A percentile compares a stretch with the other conserved stretches of the same genome.
Conservation (phyloP, 2,113 vertebrate genomes). For the Barnardius zonarius region DNA sequence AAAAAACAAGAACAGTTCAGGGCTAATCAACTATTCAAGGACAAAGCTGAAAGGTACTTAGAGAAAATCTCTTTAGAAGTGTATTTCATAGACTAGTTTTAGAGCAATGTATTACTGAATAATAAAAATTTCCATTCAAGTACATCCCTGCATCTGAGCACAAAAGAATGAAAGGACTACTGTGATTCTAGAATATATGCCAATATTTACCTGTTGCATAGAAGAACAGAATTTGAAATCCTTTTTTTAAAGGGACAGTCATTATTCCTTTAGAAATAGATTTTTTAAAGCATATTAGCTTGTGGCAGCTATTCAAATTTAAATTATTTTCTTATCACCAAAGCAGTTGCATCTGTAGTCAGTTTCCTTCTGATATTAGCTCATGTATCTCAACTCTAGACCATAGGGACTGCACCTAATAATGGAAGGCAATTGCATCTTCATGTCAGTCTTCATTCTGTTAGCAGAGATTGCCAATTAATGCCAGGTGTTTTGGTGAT, state of each 20-base stretch:
- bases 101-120: not conserved
- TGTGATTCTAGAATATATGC: not conserved
- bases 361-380: not conserved
- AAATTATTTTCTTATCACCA: not conserved
- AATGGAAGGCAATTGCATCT: not conserved
- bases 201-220: not conserved
- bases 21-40: not conserved
- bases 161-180: not conserved
- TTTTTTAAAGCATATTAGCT: not conserved
- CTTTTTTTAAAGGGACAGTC: not conserved
- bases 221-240: not conserved
- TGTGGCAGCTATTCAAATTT: not conserved
- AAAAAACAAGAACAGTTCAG: not conserved
- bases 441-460: not conserved
- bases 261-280: not conserved
- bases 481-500: not conserved
- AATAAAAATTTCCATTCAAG: not conserved
- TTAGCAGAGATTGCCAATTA: not conserved
- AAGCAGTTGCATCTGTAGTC: not conserved
- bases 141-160: not conserved
- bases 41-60: not conserved
- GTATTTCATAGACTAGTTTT: not conserved
- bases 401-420: not conserved
- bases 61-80: not conserved
- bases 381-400: not conserved